Evolutionary conservation across 2,113 vertebrate species (phyloP), one percentile per base, ranked within the genome.

Genomic region (Boleophthalmus pectinirostris): DNA sequence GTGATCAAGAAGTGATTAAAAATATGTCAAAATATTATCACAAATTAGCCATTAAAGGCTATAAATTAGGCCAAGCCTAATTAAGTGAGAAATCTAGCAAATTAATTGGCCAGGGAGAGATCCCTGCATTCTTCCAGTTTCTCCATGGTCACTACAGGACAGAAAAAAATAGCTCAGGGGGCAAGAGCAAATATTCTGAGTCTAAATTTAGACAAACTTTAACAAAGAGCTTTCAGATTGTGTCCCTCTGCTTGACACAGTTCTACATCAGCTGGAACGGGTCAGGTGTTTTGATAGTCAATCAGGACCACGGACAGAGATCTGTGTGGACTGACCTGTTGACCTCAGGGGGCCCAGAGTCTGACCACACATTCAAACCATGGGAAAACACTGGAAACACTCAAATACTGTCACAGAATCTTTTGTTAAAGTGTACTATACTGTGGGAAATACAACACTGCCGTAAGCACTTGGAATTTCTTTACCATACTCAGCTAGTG

Each of bases 221-320:
- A 64, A 61, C 45, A 60, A 57, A 54, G 51, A 76, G 65, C 29
- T 10, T 51, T 23, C 25, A 54, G 25, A 21, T 24, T 10, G 18
- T 20, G 16, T 35, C 35, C 54, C 12, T 21, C 23, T 53, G 73
- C 69, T 74, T 75, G 68, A 72, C 69, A 70, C 72, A 20, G 24
- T 60, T 61, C 33, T 33, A 33, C 24, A 33, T 61, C 25, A 61
- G 13, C 15, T 61, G 25, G 33, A 68, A 33, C 10, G n/a, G 46
- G n/a, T 57, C 66, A 58, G 35, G 63, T 70, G 47, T 82, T 82
- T 60, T 58, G 72, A 83, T 75, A 75, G 78, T 72, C 78, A 81
- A 74, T 91, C 91, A 93, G 91, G 74, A 93, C 92, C 92, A 90
- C 80, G 88, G 89, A 93, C 86, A 92, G 89, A 82, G 88, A 54